Percentiles rank a stretch among this genome's conserved stretches.
phyloP scores from a whole-genome alignment of 2,113 vertebrate genomes.

The Cynoglossus semilaevis region DNA sequence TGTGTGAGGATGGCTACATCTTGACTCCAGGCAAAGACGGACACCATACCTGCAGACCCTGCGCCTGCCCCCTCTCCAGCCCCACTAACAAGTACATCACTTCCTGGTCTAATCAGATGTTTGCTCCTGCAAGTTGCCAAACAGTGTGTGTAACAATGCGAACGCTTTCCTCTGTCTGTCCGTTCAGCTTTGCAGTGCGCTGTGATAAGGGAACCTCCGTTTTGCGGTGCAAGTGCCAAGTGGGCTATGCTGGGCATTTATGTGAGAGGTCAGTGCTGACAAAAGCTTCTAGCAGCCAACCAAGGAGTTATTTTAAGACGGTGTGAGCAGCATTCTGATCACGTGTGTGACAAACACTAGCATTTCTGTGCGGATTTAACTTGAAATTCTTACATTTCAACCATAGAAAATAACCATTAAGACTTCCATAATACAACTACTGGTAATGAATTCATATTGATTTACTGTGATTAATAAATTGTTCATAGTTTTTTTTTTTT shows the following conservation, averaged over 20 bases:
- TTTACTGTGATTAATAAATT: too few relatives aligned
- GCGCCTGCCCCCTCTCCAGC: conserved; percentile 85
- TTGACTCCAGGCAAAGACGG: conserved; percentile 57
- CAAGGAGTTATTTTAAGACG: not conserved
- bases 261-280: conserved; percentile 88
- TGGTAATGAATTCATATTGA: too few relatives aligned
- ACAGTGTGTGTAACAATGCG: conserved; percentile 4
- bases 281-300: not conserved
- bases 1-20: conserved; percentile 84
- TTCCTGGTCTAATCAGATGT: not conserved
- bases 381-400: too few relatives aligned
- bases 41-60: conserved; percentile 79
- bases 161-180: conserved; percentile 44
- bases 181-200: conserved; percentile 85
- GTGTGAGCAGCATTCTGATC: not conserved
- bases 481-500: too few relatives aligned
- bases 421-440: too few relatives aligned
- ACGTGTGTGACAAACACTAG: not conserved
- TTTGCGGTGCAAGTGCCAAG: conserved; percentile 87
- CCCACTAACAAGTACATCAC: conserved; percentile 82
- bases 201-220: conserved; percentile 81
- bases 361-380: not conserved
- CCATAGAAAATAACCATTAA: too few relatives aligned
- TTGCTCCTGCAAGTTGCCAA: conserved; percentile 6
- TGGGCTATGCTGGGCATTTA: conserved; percentile 88